Conservation (phyloP, 2,888 invertebrate genomes). For the Bellardia bayeri region DNA sequence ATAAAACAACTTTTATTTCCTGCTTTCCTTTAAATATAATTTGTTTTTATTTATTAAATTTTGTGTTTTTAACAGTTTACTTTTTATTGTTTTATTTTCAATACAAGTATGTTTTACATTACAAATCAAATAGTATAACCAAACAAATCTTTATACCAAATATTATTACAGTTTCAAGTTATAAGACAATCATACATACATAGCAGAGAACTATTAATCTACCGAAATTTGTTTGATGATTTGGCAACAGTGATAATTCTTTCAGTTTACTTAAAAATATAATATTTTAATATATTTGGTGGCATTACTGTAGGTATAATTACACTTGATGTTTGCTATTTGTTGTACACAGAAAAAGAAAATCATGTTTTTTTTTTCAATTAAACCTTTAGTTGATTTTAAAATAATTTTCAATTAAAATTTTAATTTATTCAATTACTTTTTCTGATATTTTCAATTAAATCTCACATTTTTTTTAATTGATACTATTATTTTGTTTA, state of each 20-base stretch:
- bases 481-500: too few relatives aligned
- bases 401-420: too few relatives aligned
- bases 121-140: constrained; percentile 25
- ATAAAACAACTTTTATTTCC: constrained; percentile 45
- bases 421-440: too few relatives aligned
- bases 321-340: too few relatives aligned
- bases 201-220: neutral
- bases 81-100: constrained; percentile 38
- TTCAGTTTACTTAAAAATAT: too few relatives aligned
- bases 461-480: too few relatives aligned
- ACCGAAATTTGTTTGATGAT: neutral
- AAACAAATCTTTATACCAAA: constrained; percentile 23
- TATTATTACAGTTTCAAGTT: constrained; percentile 14
- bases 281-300: too few relatives aligned
- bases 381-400: too few relatives aligned
- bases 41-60: constrained; percentile 59
- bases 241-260: neutral
- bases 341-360: too few relatives aligned
- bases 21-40: constrained; percentile 62
- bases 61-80: constrained; percentile 56
- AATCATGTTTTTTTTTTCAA: too few relatives aligned
- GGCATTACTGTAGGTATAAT: too few relatives aligned
- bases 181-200: constrained; percentile 5
- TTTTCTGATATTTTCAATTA: too few relatives aligned
- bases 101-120: constrained; percentile 37